A percentile compares a stretch with the other conserved stretches of the same genome.
Evolutionary conservation across 2,888 invertebrate species (phyloP).

Genomic region (Clostera curtula): DNA sequence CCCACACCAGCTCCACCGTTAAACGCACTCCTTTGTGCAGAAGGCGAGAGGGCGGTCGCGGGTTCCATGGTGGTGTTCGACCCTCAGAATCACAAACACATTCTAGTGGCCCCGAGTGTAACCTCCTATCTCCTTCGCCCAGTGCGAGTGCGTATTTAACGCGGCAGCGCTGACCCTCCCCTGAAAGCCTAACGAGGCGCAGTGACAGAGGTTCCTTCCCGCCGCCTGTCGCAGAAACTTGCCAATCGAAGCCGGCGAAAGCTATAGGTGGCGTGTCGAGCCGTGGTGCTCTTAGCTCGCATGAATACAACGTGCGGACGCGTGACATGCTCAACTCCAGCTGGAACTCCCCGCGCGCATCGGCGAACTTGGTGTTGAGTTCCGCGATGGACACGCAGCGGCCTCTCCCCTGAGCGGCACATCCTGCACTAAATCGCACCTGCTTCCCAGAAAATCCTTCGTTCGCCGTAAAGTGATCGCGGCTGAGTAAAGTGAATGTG

Average conservation of each 20-base stretch:
- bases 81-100: slow-evolving; percentile 82
- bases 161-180: slow-evolving; percentile 86
- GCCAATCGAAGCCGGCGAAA: slow-evolving; percentile 90
- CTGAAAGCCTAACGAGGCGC: slow-evolving; percentile 83
- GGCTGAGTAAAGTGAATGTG: slow-evolving; percentile 85
- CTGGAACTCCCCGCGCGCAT: slow-evolving; percentile 87
- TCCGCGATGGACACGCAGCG: slow-evolving; percentile 83
- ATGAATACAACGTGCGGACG: slow-evolving; percentile 83
- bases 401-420: slow-evolving; percentile 82
- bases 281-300: slow-evolving; percentile 78
- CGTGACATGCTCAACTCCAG: slow-evolving; percentile 86
- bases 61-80: slow-evolving; percentile 81
- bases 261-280: slow-evolving; percentile 77
- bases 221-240: slow-evolving; percentile 77
- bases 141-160: slow-evolving; percentile 81
- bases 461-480: slow-evolving; percentile 88
- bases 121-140: slow-evolving; percentile 79
- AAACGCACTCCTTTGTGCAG: slow-evolving; percentile 79
- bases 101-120: slow-evolving; percentile 81
- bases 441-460: slow-evolving; percentile 86
- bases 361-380: slow-evolving; percentile 82
- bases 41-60: slow-evolving; percentile 77
- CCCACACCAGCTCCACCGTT: slow-evolving; percentile 83
- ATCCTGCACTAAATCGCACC: slow-evolving; percentile 79
- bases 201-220: slow-evolving; percentile 72